These are phyloP conservation scores for Rallus limicola DNA, from an alignment of 2,113 vertebrate species.

Conservation along the genomic window DNA sequence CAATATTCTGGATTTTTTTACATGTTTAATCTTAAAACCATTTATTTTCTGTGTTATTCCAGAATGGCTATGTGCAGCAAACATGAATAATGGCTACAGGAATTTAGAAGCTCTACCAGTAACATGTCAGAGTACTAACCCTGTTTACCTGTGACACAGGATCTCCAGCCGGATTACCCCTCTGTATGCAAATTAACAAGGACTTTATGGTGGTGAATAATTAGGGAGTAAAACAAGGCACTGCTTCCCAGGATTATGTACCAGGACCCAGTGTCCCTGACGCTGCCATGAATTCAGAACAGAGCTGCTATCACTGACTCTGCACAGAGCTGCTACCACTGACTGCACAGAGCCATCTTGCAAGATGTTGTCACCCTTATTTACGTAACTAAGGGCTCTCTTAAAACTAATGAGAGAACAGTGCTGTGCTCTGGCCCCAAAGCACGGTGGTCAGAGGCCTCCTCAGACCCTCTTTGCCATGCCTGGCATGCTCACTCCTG, in stretches of 20 bases:
- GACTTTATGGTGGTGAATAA: neutral
- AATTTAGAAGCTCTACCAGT: neutral
- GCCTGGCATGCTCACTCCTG: rapidly evolving
- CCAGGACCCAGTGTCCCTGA: neutral
- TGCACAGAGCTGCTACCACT: neutral
- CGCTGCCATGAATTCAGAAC: neutral
- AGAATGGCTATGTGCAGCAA: neutral
- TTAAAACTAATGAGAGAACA: neutral
- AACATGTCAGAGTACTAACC: neutral
- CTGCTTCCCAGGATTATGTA: neutral
- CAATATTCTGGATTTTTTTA: neutral
- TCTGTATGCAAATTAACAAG: neutral
- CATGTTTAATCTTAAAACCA: neutral
- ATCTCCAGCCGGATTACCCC: neutral
- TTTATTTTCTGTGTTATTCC: neutral
- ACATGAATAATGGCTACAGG: neutral
- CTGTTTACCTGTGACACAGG: neutral
- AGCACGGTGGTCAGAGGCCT: neutral
- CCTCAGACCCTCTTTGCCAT: neutral
- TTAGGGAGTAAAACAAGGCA: neutral
- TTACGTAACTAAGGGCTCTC: neutral
- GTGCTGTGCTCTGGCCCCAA: neutral
- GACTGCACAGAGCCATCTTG: neutral
- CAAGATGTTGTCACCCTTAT: neutral
- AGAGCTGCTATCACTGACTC: neutral